Conservation (phyloP, 2,113 vertebrate species). For the Heterocephalus glaber region DNA sequence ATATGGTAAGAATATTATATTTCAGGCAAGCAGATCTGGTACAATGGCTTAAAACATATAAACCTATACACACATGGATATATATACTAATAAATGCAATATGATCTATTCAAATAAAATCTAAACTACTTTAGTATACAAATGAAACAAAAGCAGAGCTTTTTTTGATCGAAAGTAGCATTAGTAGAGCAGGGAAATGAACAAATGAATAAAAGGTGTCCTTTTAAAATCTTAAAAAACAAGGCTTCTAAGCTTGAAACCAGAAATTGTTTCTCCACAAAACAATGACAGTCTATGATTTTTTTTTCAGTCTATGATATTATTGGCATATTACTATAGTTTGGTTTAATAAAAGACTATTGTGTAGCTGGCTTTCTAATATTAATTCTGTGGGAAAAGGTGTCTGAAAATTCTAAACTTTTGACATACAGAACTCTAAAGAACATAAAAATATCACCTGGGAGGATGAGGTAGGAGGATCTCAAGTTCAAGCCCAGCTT, state of each 20-base stretch:
- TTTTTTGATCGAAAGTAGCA: conserved; percentile 17
- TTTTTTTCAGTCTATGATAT: background rate
- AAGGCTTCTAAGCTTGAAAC: background rate
- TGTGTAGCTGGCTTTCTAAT: background rate
- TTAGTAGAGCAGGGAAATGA: background rate
- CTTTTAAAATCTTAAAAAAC: conserved; percentile 18
- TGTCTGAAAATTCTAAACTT: conserved; percentile 21
- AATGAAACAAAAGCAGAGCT: conserved; percentile 23
- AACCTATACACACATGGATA: background rate
- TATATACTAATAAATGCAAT: background rate
- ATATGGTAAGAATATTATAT: background rate
- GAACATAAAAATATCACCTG: background rate
- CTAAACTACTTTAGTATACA: background rate
- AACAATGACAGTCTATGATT: background rate
- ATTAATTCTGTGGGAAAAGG: background rate
- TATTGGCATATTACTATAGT: background rate
- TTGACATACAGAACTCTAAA: background rate
- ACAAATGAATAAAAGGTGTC: background rate
- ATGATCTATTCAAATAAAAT: conserved; percentile 46
- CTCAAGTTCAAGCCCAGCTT: background rate
- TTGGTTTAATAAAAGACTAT: conserved; percentile 20
- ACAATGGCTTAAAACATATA: background rate
- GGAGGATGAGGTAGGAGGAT: background rate
- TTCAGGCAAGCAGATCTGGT: conserved; percentile 20
- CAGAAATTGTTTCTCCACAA: background rate